Evolutionary conservation across 2,113 vertebrate species (phyloP).

Genomic region (Gallinago media): DNA sequence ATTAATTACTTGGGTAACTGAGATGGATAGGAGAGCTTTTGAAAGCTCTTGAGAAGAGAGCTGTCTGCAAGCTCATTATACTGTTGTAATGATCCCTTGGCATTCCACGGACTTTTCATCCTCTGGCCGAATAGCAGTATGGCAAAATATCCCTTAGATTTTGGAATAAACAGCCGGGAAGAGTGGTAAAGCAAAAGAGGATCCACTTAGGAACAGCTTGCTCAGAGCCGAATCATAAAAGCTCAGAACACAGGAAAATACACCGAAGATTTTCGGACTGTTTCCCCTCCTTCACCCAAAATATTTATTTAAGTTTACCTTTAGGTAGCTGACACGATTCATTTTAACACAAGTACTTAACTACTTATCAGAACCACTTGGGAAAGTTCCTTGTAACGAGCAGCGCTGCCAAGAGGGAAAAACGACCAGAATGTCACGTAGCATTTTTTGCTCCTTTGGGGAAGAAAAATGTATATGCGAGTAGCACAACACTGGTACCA

Average conservation of each 20-base stretch:
- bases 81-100: constrained; percentile 16
- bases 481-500: neutral
- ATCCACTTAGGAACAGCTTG: neutral
- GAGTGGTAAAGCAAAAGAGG: neutral
- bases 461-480: neutral
- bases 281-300: neutral
- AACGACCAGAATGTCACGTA: neutral
- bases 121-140: neutral
- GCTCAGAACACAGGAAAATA: neutral
- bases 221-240: neutral
- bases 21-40: constrained; percentile 49
- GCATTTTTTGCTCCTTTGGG: constrained; percentile 3
- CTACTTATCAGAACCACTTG: constrained; percentile 27
- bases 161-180: neutral
- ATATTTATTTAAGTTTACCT: neutral
- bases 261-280: neutral
- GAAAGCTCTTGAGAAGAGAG: constrained; percentile 49
- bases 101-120: constrained; percentile 17
- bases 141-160: constrained; percentile 10
- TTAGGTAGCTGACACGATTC: neutral
- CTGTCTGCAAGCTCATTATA: constrained; percentile 60
- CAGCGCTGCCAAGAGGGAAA: neutral
- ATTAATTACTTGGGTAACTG: constrained; percentile 61
- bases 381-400: neutral
- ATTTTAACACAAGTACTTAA: neutral